A percentile compares a stretch with the other conserved stretches of the same genome.
These are phyloP conservation scores for Asarcornis scutulata DNA, from an alignment of 2,113 vertebrate species.

Conservation along the genomic window DNA sequence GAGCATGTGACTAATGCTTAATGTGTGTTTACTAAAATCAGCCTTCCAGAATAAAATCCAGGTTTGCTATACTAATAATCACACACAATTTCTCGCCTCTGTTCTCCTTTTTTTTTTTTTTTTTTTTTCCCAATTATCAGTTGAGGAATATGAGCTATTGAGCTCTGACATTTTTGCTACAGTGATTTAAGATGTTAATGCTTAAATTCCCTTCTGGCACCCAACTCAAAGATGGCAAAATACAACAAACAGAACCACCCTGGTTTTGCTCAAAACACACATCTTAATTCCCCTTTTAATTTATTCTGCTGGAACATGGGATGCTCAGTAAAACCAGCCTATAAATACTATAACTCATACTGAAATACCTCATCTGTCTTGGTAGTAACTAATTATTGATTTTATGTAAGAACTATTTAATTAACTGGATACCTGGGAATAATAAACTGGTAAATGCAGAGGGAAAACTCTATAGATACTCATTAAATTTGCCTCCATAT, in stretches of 20 bases:
- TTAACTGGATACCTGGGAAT: conserved; percentile 57
- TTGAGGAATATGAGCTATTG: neutral
- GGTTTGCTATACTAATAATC: neutral
- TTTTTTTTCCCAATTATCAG: neutral
- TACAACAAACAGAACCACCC: neutral
- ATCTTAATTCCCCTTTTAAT: neutral
- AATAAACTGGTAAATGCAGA: conserved; percentile 13
- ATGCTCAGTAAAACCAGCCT: neutral
- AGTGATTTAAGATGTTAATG: neutral
- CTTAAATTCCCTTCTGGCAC: neutral
- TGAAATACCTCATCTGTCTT: conserved; percentile 56
- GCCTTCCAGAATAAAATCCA: neutral
- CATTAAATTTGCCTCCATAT: conserved; percentile 51
- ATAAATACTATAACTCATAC: neutral
- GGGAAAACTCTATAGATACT: conserved; percentile 12
- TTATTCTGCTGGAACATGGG: neutral
- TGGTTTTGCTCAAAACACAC: neutral
- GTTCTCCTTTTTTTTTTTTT: neutral
- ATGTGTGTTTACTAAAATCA: neutral
- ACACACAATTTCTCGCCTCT: neutral
- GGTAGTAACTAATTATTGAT: conserved; percentile 55
- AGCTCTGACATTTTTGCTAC: neutral
- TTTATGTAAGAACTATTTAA: conserved; percentile 64
- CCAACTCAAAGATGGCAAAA: neutral
- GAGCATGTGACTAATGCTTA: neutral